phyloP scores from a whole-genome alignment of 1,140 invertebrate genomes.

The Diorhabda elongata region DNA sequence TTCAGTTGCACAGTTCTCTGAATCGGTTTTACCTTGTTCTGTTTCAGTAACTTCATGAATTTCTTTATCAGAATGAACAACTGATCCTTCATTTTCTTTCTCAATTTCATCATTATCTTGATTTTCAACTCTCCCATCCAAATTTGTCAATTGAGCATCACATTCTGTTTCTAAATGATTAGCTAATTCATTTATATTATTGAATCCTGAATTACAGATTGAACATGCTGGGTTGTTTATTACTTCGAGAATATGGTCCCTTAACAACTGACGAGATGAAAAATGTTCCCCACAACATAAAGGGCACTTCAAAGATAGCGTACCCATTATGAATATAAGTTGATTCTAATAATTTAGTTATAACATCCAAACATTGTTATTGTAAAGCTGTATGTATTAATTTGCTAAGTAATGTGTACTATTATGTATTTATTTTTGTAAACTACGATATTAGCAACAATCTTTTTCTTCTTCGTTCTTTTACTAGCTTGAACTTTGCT shows the following conservation, averaged over 20 bases:
- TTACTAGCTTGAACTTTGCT: no score
- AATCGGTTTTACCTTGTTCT: slow-evolving; percentile 5
- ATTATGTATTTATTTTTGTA: no score
- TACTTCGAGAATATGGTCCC: slow-evolving; percentile 57
- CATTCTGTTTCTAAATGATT: slow-evolving; percentile 59
- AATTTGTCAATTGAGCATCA: not conserved
- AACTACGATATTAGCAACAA: no score
- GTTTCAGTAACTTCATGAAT: not conserved
- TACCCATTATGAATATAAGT: slow-evolving; percentile 18
- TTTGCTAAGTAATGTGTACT: no score
- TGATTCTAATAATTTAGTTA: no score
- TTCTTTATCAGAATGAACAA: not conserved
- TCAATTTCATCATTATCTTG: slow-evolving; percentile 42
- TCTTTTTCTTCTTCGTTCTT: no score
- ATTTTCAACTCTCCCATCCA: slow-evolving; percentile 53
- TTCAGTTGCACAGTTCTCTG: not conserved
- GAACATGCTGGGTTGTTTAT: slow-evolving; percentile 58
- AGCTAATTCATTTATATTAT: slow-evolving; percentile 59
- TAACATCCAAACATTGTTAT: no score
- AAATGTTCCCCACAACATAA: slow-evolving; percentile 62
- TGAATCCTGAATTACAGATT: slow-evolving; percentile 58
- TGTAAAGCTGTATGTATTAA: no score
- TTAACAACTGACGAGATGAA: slow-evolving; percentile 52
- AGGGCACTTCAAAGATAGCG: slow-evolving; percentile 51
- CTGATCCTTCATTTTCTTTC: not conserved